Evolutionary conservation across 2,888 invertebrate species (phyloP), one percentile per base, ranked within the genome.

Genomic region (Dryobotodes eremita): DNA sequence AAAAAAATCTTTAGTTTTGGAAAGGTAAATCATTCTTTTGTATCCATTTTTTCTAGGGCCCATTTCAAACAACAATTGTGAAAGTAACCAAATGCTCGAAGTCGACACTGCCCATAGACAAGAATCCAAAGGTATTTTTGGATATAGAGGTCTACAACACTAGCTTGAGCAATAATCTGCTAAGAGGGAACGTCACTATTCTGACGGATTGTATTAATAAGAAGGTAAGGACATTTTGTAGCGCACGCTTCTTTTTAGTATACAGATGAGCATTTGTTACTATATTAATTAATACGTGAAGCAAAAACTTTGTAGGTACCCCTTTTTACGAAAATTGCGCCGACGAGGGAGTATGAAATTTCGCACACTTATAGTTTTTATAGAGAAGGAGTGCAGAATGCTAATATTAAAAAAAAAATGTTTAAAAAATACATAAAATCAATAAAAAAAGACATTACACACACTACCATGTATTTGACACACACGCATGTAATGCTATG

Each of bases 141-240:
- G 0, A 71, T 20, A 20, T 42, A 13, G 57, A 59, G 8, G n/a
- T 71, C 42, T 71, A 71, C 70, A 71, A 71, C 70, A 71, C 42
- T 71, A 71, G 7, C n/a, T 20, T 42, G n/a, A 42, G 0, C 7
- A 71, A 42, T 42, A 42, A 71, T 13, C 42, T 71, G 20, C 42
- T 71, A 20, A 20, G 70, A 42, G 70, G 70, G 13, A 71, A 71
- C 70, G 70, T 71, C 42, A 71, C 20, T 71, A 26, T 71, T 20
- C 42, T 71, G n/a, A 26, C 11, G 4, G n/a, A 71, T 13, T 42
- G 57, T 71, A 71, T 20, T 4, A 71, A 71, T n/a, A 71, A 59
- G 13, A 42, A 71, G 57, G 70, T 71, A 42, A 57, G 57, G 17
- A 55, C 17, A 70, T 53, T 6, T 26, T 46, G 46, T 46, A n/a